These are phyloP conservation scores for Arenaria interpres DNA, from an alignment of 2,113 vertebrate genomes.

Conservation along the genomic window DNA sequence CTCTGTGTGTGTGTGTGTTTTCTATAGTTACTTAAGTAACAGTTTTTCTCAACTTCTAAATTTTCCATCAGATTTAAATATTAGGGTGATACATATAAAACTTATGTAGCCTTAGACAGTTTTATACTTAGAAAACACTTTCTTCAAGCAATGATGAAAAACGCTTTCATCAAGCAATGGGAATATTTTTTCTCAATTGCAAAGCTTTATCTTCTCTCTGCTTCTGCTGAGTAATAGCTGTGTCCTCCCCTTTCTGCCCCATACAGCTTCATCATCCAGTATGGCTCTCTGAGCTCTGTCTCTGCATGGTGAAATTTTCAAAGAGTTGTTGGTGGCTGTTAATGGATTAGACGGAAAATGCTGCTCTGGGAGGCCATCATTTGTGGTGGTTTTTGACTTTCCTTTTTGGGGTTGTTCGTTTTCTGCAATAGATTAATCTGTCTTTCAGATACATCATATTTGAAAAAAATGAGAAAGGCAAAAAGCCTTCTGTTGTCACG, in stretches of 20 bases:
- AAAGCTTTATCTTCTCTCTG: neutral
- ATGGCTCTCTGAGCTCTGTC: neutral
- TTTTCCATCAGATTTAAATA: neutral
- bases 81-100: neutral
- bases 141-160: neutral
- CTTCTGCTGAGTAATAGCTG: neutral
- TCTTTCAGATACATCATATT: neutral
- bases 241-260: neutral
- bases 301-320: neutral
- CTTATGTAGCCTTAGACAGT: neutral
- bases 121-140: neutral
- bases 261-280: neutral
- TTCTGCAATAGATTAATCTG: neutral
- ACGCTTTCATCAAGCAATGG: neutral
- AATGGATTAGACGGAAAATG: neutral
- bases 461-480: neutral
- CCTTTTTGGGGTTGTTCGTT: neutral
- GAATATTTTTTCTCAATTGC: neutral
- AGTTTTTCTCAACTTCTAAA: neutral
- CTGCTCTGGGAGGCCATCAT: neutral
- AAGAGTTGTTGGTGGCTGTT: neutral
- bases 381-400: neutral
- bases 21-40: neutral
- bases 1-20: neutral
- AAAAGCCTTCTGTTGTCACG: neutral